A percentile compares a stretch with the other conserved stretches of the same genome.
Evolutionary conservation across 2,888 invertebrate genomes (phyloP).

Genomic region (Cephalotes varians): DNA sequence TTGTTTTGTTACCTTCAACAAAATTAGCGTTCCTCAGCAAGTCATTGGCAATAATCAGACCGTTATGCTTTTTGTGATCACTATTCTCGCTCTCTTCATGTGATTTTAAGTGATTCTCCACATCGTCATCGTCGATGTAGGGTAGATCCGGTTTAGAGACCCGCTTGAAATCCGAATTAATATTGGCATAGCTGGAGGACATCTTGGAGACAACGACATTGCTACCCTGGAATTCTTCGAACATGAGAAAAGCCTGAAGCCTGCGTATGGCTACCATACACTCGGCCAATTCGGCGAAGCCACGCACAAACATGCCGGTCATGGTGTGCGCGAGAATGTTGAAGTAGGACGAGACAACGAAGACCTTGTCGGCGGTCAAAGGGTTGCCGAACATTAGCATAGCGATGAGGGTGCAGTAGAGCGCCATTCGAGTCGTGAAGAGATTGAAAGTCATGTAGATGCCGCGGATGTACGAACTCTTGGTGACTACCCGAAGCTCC

Average conservation of each 20-base stretch:
- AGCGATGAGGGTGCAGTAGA: conserved; percentile 91
- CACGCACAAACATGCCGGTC: conserved; percentile 87
- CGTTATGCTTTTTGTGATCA: conserved; percentile 80
- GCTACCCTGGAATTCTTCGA: conserved; percentile 82
- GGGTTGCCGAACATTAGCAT: conserved; percentile 89
- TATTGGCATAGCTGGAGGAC: conserved; percentile 43
- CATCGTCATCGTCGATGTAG: conserved; percentile 79
- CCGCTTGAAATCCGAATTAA: conserved; percentile 72
- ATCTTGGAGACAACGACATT: conserved; percentile 43
- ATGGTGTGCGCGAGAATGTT: conserved; percentile 87
- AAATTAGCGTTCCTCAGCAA: conserved; percentile 73
- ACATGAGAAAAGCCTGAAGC: conserved; percentile 84
- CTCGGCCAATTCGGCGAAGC: conserved; percentile 88
- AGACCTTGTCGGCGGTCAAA: conserved; percentile 90
- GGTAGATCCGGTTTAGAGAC: conserved; percentile 77
- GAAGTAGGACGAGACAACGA: conserved; percentile 88
- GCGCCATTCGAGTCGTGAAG: conserved; percentile 93
- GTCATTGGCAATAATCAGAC: conserved; percentile 80
- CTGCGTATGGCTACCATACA: conserved; percentile 86
- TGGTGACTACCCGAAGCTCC: conserved; percentile 87
- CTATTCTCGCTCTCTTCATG: conserved; percentile 73
- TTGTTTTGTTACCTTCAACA: conserved; percentile 64
- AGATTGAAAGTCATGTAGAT: conserved; percentile 92
- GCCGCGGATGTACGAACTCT: conserved; percentile 89
- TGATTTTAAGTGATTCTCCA: conserved; percentile 36